These are phyloP conservation scores for Onychomys torridus DNA, from an alignment of 2,797 vertebrate species.

Conservation along the genomic window DNA sequence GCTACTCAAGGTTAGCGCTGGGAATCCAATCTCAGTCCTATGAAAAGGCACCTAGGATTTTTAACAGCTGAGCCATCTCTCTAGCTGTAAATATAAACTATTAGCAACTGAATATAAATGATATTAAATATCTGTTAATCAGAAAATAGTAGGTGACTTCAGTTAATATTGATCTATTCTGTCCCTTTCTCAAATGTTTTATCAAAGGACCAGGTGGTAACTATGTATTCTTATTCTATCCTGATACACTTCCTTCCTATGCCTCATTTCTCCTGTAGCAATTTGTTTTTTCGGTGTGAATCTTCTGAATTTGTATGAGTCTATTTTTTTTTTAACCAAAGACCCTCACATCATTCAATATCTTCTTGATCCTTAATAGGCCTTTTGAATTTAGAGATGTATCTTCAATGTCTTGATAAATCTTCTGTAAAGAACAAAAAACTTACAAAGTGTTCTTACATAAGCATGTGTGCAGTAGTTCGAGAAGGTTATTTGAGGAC, in stretches of 20 bases:
- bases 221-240: fast-evolving
- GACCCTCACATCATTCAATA: background rate
- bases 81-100: background rate
- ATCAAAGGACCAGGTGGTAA: background rate
- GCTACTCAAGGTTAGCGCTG: background rate
- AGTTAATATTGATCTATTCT: background rate
- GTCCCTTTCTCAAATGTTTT: background rate
- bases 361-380: background rate
- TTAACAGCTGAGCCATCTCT: background rate
- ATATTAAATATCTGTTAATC: background rate
- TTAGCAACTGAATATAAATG: background rate
- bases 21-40: background rate
- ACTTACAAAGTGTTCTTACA: background rate
- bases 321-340: background rate
- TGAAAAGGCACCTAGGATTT: background rate
- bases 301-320: background rate
- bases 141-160: background rate
- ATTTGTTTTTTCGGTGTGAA: background rate
- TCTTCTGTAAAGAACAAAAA: background rate
- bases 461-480: background rate
- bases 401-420: background rate
- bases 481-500: background rate
- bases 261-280: background rate
- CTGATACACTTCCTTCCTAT: background rate
- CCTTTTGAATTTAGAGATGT: background rate